Conservation (phyloP, 2,113 vertebrate genomes). For the Vombatus ursinus region DNA sequence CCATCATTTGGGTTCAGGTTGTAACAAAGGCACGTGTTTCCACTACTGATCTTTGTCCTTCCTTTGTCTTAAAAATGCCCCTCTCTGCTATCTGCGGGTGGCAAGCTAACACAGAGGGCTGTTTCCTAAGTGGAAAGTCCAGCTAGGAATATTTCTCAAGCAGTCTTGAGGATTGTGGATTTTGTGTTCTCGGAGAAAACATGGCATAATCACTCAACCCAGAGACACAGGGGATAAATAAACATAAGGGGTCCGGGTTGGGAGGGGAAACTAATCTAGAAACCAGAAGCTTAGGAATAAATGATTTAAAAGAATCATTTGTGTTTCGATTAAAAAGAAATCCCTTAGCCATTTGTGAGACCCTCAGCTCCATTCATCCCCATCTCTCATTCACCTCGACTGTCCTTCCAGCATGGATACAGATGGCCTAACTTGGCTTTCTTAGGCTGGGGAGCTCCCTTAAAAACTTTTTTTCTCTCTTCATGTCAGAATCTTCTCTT, state of each 20-base stretch:
- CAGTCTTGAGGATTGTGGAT: conserved; percentile 50
- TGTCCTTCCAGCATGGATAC: conserved; percentile 26
- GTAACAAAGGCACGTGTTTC: conserved; percentile 71
- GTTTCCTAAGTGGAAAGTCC: conserved; percentile 60
- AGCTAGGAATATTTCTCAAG: conserved; percentile 35
- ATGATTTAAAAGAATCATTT: conserved; percentile 33
- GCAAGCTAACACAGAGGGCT: conserved; percentile 18
- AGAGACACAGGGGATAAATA: conserved; percentile 37
- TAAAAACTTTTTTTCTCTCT: conserved; percentile 64
- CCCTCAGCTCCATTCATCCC: conserved; percentile 62
- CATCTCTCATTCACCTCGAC: conserved; percentile 54
- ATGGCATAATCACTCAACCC: conserved; percentile 49
- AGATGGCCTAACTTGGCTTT: conserved; percentile 41
- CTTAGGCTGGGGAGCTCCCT: conserved; percentile 52
- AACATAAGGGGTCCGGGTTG: neutral
- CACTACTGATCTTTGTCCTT: conserved; percentile 73
- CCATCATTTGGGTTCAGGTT: conserved; percentile 47
- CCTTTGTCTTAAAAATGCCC: conserved; percentile 84
- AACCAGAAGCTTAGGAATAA: conserved; percentile 42
- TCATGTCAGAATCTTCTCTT: neutral
- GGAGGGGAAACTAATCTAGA: conserved; percentile 2
- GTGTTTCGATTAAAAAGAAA: conserved; percentile 18
- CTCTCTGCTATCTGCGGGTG: conserved; percentile 71
- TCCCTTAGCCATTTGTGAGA: conserved; percentile 30
- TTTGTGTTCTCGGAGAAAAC: conserved; percentile 30